phyloP scores from a whole-genome alignment of 2,888 invertebrate species.

The Galeruca laticollis region DNA sequence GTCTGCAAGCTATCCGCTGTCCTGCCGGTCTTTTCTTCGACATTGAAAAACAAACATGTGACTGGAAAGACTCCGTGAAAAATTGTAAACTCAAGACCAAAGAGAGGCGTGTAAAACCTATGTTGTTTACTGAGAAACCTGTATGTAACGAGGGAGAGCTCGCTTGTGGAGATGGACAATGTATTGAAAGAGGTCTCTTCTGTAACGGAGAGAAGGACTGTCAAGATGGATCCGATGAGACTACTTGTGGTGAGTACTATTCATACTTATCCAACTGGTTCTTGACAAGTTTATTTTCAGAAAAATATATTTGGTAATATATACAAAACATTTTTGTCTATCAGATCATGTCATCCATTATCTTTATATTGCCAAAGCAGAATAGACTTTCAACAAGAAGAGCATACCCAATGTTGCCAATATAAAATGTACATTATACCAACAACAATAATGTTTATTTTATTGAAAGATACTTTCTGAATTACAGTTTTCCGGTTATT shows the following conservation, averaged over 20 bases:
- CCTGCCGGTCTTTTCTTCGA: conserved; percentile 94
- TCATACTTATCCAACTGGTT: not conserved
- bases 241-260: conserved; percentile 83
- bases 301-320: no score
- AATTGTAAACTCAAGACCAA: conserved; percentile 93
- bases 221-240: conserved; percentile 89
- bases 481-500: no score
- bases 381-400: no score
- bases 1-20: conserved; percentile 92
- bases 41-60: conserved; percentile 94
- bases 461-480: no score
- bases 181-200: conserved; percentile 90
- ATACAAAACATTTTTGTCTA: no score
- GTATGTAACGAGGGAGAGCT: conserved; percentile 88
- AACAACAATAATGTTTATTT: no score
- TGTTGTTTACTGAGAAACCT: conserved; percentile 90
- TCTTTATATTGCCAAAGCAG: no score
- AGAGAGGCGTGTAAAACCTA: conserved; percentile 87
- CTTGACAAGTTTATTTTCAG: no score
- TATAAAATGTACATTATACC: no score
- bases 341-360: no score
- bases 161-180: conserved; percentile 88
- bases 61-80: conserved; percentile 94
- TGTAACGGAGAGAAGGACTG: conserved; percentile 95
- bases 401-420: no score